Base-by-base conservation (phyloP, 2,113 vertebrate genomes). In the Ptilorrhoa leucosticta region DNA sequence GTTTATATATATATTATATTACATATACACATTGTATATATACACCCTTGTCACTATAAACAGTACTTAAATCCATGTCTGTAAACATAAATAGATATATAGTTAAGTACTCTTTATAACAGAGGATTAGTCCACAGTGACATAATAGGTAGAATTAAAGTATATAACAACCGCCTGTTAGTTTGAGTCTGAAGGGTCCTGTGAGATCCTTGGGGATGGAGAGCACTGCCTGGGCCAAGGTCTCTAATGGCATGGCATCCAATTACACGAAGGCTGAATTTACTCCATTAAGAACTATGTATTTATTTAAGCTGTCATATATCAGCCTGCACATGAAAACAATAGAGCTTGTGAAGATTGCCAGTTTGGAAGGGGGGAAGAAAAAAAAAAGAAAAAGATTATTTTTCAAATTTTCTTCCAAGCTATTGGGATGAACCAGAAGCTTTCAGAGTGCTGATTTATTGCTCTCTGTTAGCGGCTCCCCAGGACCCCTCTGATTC, bases 401-500 rank as follows among this genome's bases (percentile, higher is more conserved):
- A 33, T 83, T 96, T 94, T 87, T 96, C 86, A 91, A 87, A 88
- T 77, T 85, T 93, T 35, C 35, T 96, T 96, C 94, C 79, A 96
- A 95, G 96, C 83, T 97, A 93, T 88, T 93, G 95, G 97, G 97
- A 97, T 97, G 97, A 97, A 93, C 95, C 96, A 97, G 95, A 94
- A 96, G 92, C 96, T 91, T 96, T 98, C 83, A 57, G 76, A 91
- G 90, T 39, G 91, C 90, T 97, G 97, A 97, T 86, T 96, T 97
- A 97, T 98, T 92, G 89, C 90, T 92, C 80, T 84, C 90, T 47
- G 58, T 87, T 94, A 90, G 89, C 8, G 1, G 72, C 94, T 96
- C 88, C 54, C 95, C 86, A 89, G 95, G 92, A 92, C 58, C 87
- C 37, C 64, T 88, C 58, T 87, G 89, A 50, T 94, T 94, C 93